Conservation (phyloP, 2,113 vertebrate genomes). For the Reinhardtius hippoglossoides region DNA sequence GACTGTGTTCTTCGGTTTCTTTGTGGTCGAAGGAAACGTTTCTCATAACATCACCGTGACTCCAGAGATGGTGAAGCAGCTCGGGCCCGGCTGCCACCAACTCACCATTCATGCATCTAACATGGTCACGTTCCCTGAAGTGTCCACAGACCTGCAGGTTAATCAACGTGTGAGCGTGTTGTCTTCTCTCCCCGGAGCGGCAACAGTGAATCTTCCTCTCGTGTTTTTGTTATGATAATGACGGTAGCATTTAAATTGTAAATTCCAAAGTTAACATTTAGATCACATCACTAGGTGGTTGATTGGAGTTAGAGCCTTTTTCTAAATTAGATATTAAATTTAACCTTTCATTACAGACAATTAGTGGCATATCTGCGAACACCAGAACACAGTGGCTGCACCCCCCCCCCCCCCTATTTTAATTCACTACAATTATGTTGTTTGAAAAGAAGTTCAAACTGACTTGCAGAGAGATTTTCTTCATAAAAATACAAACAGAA, state of each 20-base stretch:
- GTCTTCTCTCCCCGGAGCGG: not conserved
- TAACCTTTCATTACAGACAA: conserved; percentile 35
- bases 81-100: conserved; percentile 83
- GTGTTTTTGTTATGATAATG: not conserved
- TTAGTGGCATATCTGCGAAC: conserved; percentile 8
- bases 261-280: not conserved
- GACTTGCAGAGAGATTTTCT: too few relatives aligned
- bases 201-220: not conserved
- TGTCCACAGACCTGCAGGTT: conserved; percentile 72
- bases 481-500: too few relatives aligned
- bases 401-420: too few relatives aligned
- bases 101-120: conserved; percentile 83
- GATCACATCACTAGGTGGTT: conserved; percentile 8
- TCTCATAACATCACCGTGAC: conserved; percentile 85
- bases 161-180: not conserved
- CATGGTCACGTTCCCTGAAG: not conserved
- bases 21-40: conserved; percentile 57
- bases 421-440: too few relatives aligned
- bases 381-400: not conserved
- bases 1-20: conserved; percentile 69
- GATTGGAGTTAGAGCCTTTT: not conserved
- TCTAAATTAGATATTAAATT: conserved; percentile 29
- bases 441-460: too few relatives aligned
- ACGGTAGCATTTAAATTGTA: not conserved
- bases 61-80: conserved; percentile 60